Evolutionary conservation across 2,113 vertebrate genomes (phyloP).

Genomic region (Anarrhichthys ocellatus): DNA sequence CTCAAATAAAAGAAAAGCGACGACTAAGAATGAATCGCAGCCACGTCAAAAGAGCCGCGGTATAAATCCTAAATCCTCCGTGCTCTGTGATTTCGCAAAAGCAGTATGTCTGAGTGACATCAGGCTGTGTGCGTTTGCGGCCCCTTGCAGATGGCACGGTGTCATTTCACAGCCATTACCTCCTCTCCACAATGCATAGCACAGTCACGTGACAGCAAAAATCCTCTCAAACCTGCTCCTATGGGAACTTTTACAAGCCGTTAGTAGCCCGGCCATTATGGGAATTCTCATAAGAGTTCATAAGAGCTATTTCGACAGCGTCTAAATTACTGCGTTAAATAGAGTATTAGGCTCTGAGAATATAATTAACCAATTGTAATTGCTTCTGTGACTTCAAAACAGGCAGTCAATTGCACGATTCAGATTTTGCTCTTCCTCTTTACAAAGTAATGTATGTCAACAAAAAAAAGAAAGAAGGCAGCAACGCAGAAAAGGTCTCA

Average conservation of each 20-base stretch:
- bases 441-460: conserved; percentile 2
- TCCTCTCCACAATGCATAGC: conserved; percentile 69
- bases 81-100: conserved; percentile 23
- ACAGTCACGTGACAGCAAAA: conserved; percentile 71
- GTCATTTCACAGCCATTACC: conserved; percentile 80
- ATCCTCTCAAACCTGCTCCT: conserved; percentile 67
- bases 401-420: conserved; percentile 33
- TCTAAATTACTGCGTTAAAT: conserved; percentile 76
- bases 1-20: neutral
- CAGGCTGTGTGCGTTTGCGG: conserved; percentile 54
- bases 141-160: conserved; percentile 66
- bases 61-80: conserved; percentile 9
- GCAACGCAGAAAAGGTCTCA: conserved; percentile 5
- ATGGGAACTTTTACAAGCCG: conserved; percentile 69
- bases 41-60: neutral
- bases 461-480: conserved; percentile 1
- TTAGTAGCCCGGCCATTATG: conserved; percentile 68
- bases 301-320: conserved; percentile 70
- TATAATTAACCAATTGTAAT: conserved; percentile 75
- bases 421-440: conserved; percentile 6
- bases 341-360: conserved; percentile 71
- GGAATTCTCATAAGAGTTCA: conserved; percentile 74
- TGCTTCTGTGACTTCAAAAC: conserved; percentile 66
- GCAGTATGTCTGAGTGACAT: conserved; percentile 48
- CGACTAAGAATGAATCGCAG: neutral